Percentiles rank a stretch among this genome's conserved stretches.
These are phyloP conservation scores for Cebus imitator DNA, from an alignment of 2,113 vertebrate species.

Conservation along the genomic window DNA sequence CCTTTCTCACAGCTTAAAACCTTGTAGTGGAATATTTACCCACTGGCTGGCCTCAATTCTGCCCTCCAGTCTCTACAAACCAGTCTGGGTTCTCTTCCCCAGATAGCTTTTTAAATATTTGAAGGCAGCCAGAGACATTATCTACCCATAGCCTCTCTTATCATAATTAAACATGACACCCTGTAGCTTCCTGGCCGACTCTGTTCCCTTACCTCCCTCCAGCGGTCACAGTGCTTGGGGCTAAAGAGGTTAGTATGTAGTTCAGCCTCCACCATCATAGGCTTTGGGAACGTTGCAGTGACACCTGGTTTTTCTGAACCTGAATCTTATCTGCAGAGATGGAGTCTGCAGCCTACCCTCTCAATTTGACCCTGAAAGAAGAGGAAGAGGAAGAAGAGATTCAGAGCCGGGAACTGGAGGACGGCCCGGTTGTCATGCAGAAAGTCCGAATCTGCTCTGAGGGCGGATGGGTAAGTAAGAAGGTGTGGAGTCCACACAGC, in stretches of 20 bases:
- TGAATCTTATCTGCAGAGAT: constrained; percentile 66
- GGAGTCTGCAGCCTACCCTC: constrained; percentile 60
- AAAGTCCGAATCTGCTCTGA: constrained; percentile 75
- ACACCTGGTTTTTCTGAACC: neutral
- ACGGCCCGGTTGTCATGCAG: constrained; percentile 58
- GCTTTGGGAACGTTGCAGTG: neutral
- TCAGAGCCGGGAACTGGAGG: constrained; percentile 50
- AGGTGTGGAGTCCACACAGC: neutral
- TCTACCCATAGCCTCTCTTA: neutral
- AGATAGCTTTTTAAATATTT: constrained; percentile 6
- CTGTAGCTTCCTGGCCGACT: neutral
- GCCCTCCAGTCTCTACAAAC: neutral
- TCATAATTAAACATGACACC: constrained; percentile 15
- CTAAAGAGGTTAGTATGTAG: neutral
- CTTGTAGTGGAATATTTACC: neutral
- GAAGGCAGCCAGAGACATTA: neutral
- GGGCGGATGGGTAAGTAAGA: constrained; percentile 71
- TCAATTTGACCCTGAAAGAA: constrained; percentile 66
- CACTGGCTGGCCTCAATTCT: neutral
- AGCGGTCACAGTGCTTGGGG: neutral
- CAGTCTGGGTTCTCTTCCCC: neutral
- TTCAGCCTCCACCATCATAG: neutral
- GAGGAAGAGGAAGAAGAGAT: constrained; percentile 71
- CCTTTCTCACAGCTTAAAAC: neutral
- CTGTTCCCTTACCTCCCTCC: neutral